Evolutionary conservation across 2,113 vertebrate species (phyloP), one percentile per base, ranked within the genome.

Genomic region (Corydoras sp.): DNA sequence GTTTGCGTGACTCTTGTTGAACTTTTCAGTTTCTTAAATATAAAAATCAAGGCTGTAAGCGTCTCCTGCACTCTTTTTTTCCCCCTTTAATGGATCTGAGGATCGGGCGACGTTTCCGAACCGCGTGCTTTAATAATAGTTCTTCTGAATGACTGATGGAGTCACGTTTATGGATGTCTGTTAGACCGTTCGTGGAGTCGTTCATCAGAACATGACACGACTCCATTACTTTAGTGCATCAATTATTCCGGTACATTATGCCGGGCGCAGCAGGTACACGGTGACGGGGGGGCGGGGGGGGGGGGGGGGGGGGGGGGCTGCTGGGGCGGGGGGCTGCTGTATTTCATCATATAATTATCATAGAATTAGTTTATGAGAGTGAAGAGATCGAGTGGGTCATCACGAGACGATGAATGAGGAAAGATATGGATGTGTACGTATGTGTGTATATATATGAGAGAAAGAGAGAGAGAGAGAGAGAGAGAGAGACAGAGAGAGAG

Each of bases 221-320:
- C 31, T n/a, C 60, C 60, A 35, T 35, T 62, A 35, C 8, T 32
- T 62, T 62, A 62, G 12, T n/a, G 32, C 60, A 43, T 62, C 31
- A 5, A n/a, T 62, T 62, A 62, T 62, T 62, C 14, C 14, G 14
- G 60, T 62, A 43, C 60, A 62, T 14, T 62, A 62, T 62, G 12
- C 13, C 3, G 5, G 30, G 32, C 14, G 30, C 13, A 3, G 60
- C 7, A 9, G 31, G 10, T 35, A 32, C 2, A 62, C n/a, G 30
- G 30, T 32, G 12, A 61, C 31, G 13, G 29, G 32, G 31, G 2
- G 9, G 7, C 9, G 9, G 9, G 30, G 13, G 7, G 18, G 18
- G 18, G 18, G 18, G 1, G 18, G 18, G 18, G 18, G 18, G 1
- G 18, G 18, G 18, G 18, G 18, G 1, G 15, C 30, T 50, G 6